These are phyloP conservation scores for Anguilla megastoma DNA, from an alignment of 2,797 vertebrate species.

Conservation along the genomic window DNA sequence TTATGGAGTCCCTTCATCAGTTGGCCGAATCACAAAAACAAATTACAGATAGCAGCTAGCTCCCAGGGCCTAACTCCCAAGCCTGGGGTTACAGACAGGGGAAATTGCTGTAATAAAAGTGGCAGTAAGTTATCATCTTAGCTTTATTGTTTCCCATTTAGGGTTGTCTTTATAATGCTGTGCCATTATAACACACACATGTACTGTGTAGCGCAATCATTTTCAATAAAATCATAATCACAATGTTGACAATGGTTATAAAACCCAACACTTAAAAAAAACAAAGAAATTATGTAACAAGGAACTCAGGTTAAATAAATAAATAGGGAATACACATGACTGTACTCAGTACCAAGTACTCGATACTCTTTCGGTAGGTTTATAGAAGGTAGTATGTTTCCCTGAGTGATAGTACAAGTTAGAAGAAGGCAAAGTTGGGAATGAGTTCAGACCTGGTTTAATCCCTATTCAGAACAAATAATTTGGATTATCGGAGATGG, in stretches of 20 bases:
- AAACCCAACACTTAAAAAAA: conserved; percentile 2
- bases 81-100: conserved; percentile 21
- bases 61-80: conserved; percentile 15
- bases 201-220: conserved; percentile 5
- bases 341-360: background rate
- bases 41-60: conserved; percentile 18
- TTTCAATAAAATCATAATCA: conserved; percentile 16
- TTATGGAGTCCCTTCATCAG: conserved; percentile 33
- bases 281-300: background rate
- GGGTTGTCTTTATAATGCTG: conserved; percentile 20
- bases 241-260: conserved; percentile 14
- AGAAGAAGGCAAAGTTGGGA: background rate
- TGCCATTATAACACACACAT: conserved; percentile 29
- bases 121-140: conserved; percentile 33
- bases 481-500: background rate
- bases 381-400: background rate
- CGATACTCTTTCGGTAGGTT: background rate
- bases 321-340: background rate
- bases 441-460: background rate
- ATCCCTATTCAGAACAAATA: background rate
- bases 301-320: background rate
- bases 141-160: conserved; percentile 34
- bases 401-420: conserved; percentile 8
- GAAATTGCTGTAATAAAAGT: conserved; percentile 31
- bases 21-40: conserved; percentile 33